phyloP scores from a whole-genome alignment of 2,797 vertebrate species.

The Picus viridis region DNA sequence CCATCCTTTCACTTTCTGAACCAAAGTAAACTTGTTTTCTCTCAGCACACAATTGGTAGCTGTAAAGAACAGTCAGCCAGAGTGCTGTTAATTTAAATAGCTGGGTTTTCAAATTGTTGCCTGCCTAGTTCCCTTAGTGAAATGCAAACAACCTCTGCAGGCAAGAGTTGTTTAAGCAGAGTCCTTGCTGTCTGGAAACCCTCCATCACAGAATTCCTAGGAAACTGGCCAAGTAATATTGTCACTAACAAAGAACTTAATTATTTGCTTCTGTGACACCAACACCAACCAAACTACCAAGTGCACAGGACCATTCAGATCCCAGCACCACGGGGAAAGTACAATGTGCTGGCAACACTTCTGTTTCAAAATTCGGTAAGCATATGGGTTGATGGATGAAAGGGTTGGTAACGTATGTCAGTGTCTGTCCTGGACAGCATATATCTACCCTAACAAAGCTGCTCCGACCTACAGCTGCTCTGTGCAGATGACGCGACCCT shows the following conservation, averaged over 20 bases:
- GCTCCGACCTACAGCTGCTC: background rate
- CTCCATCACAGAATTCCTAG: background rate
- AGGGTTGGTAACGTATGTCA: background rate
- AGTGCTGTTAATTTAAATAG: background rate
- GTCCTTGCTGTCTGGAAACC: background rate
- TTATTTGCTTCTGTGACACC: background rate
- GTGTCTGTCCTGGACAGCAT: background rate
- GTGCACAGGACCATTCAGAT: background rate
- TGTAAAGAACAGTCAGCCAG: background rate
- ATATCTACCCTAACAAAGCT: background rate
- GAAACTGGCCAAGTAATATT: background rate
- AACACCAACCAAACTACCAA: background rate
- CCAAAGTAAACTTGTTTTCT: conserved; percentile 26
- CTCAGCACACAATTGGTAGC: background rate
- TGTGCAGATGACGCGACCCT: too few relatives aligned
- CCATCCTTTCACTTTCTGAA: background rate
- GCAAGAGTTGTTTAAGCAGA: background rate
- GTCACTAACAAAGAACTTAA: background rate
- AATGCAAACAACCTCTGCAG: background rate
- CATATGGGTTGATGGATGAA: background rate
- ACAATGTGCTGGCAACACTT: background rate
- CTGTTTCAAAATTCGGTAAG: background rate
- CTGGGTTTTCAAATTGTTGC: background rate
- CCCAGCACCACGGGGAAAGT: rapidly evolving
- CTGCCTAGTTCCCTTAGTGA: background rate